Percentiles rank a stretch among this genome's conserved stretches.
phyloP scores from a whole-genome alignment of 1,140 invertebrate species.

The Ooceraea biroi region DNA sequence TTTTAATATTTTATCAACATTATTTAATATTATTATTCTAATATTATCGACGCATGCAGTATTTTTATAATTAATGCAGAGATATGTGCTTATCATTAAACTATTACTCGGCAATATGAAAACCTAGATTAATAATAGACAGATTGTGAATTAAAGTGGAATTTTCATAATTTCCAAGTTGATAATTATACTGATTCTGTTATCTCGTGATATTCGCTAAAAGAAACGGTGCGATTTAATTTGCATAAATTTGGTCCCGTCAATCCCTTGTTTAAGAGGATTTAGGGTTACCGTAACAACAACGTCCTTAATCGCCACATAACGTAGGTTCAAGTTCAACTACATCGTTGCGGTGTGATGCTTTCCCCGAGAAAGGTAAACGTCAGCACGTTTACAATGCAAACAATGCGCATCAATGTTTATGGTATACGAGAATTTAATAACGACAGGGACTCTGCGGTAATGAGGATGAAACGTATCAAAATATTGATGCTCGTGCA shows the following conservation, averaged over 20 bases:
- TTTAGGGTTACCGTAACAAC: conserved; percentile 40
- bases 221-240: neutral
- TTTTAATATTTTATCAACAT: too few relatives aligned
- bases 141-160: neutral
- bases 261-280: conserved; percentile 31
- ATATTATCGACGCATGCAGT: too few relatives aligned
- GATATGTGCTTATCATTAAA: neutral
- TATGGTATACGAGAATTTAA: conserved; percentile 60
- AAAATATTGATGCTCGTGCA: conserved; percentile 49
- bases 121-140: too few relatives aligned
- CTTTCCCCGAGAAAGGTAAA: conserved; percentile 45
- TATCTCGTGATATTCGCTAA: neutral
- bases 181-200: neutral
- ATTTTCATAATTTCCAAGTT: neutral
- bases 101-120: neutral
- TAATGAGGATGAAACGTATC: conserved; percentile 46
- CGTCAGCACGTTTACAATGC: conserved; percentile 57
- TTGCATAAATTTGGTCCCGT: conserved; percentile 24
- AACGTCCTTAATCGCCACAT: conserved; percentile 33
- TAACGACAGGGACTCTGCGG: conserved; percentile 37
- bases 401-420: conserved; percentile 69
- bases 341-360: conserved; percentile 5
- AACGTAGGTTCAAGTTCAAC: conserved; percentile 54
- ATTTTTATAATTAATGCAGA: conserved; percentile 15
- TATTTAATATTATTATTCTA: too few relatives aligned